Evolutionary conservation across 2,797 vertebrate species (phyloP), one percentile per base, ranked within the genome.

Genomic region (Uromys caudimaculatus): DNA sequence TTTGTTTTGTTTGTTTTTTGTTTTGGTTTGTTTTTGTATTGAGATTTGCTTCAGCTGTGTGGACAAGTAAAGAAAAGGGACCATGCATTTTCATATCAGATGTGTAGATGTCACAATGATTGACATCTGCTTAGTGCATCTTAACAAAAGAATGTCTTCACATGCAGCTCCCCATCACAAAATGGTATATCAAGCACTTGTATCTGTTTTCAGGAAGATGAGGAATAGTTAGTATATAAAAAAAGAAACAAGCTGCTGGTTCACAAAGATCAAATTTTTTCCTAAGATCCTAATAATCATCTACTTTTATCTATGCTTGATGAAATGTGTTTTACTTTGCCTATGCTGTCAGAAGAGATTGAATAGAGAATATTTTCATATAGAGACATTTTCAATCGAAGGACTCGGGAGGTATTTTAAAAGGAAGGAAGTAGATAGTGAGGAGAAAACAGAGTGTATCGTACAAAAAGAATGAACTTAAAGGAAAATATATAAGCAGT

Each of bases 331-430:
- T 29, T 86, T 44, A 41, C 10, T 50, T 60, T 73, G 17, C 14
- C 44, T 88, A n/a, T 69, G 24, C 29, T 71, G 58, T 52, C 32
- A 90, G 67, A 91, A 58, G 9, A 94, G 21, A 0, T 62, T 71
- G 62, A 21, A 21, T 54, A 91, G 64, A 76, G 89, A 75, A 52
- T 86, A 76, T 52, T 83, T 95, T 95, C 78, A 86, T 69, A 12
- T 47, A 52, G 19, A 16, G 4, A 75, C 11, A 60, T n/a, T 84
- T 56, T 87, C 12, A 69, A 47, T 23, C 90, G 60, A 91, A 95
- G 56, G 78, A 79, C 81, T 83, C 6, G 71, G 5, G 11, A 88
- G 2, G 1, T 77, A 38, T 90, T 94, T 87, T 38, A 81, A 24
- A 73, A 73, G 81, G 58, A 32, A 56, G 1, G 8, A 52, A 84